A percentile compares a stretch with the other conserved stretches of the same genome.
phyloP scores from a whole-genome alignment of 2,888 invertebrate genomes.

The Drosophila tanythrix region DNA sequence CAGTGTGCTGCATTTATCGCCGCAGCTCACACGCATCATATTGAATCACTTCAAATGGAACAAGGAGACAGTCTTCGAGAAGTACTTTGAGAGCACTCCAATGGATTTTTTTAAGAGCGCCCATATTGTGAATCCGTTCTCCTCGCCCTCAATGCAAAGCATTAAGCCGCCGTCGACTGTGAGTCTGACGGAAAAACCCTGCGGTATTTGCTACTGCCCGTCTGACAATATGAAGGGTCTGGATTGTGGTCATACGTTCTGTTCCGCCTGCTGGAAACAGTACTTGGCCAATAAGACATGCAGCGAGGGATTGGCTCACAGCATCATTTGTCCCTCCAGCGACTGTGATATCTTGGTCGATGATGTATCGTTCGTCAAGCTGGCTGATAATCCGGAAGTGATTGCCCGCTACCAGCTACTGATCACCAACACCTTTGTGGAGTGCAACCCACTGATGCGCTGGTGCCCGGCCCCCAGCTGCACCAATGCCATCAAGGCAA shows the following conservation, averaged over 20 bases:
- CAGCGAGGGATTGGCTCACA: constrained; percentile 98
- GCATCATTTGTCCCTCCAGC: constrained; percentile 98
- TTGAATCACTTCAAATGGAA: constrained; percentile 99
- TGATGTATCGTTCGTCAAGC: constrained; percentile 97
- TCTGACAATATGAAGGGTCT: constrained; percentile 97
- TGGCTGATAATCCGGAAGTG: constrained; percentile 93
- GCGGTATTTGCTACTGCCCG: constrained; percentile 94
- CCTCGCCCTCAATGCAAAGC: constrained; percentile 88
- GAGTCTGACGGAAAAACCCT: constrained; percentile 89
- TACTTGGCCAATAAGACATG: constrained; percentile 99
- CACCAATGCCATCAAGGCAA: constrained; percentile 96
- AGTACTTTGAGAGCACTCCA: constrained; percentile 97
- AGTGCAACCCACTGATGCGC: constrained; percentile 97
- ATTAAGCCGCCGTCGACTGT: constrained; percentile 17
- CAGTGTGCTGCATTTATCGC: constrained; percentile 95
- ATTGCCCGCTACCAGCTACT: constrained; percentile 97
- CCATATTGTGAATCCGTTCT: constrained; percentile 96
- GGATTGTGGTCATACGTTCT: constrained; percentile 98
- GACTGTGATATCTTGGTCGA: constrained; percentile 98
- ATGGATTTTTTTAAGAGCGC: constrained; percentile 97
- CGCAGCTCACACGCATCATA: constrained; percentile 95
- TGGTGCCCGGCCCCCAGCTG: constrained; percentile 99
- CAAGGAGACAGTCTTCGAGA: constrained; percentile 98
- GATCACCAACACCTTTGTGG: constrained; percentile 99
- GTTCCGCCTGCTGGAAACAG: constrained; percentile 97